phyloP scores from a whole-genome alignment of 2,888 invertebrate species.

The Tachina grossa region DNA sequence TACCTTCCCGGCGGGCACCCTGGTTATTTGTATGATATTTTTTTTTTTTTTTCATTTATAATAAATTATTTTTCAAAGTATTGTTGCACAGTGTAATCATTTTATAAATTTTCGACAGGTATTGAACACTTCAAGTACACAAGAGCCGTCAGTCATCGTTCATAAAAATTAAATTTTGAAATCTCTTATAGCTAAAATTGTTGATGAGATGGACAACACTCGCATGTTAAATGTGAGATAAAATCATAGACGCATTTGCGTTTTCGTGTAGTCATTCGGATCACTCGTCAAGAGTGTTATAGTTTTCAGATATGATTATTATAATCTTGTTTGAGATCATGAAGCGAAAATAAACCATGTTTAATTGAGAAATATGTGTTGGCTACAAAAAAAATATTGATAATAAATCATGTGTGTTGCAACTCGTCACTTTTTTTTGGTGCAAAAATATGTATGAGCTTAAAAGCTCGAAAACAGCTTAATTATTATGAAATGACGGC shows the following conservation, averaged over 20 bases:
- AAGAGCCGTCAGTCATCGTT: conserved; percentile 2
- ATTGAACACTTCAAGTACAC: conserved; percentile 26
- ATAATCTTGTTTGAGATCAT: conserved; percentile 18
- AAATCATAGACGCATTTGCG: not conserved
- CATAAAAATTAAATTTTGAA: conserved; percentile 12
- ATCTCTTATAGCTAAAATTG: not conserved
- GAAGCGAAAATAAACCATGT: not conserved
- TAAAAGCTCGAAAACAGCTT: too few relatives aligned
- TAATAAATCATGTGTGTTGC: conserved; percentile 1
- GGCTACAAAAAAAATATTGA: not conserved
- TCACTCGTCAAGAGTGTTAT: not conserved
- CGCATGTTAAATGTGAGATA: not conserved
- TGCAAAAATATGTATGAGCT: too few relatives aligned
- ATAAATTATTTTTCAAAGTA: too few relatives aligned
- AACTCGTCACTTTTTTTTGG: not conserved
- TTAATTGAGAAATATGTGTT: conserved; percentile 1
- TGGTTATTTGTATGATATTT: too few relatives aligned
- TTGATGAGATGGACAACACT: not conserved
- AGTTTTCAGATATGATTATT: not conserved
- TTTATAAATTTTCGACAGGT: not conserved
- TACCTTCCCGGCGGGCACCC: too few relatives aligned
- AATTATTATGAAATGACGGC: too few relatives aligned
- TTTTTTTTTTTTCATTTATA: too few relatives aligned
- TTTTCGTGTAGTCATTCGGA: not conserved
- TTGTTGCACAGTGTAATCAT: not conserved